Conservation (phyloP, 2,888 invertebrate species). For the Malacosoma neustria region DNA sequence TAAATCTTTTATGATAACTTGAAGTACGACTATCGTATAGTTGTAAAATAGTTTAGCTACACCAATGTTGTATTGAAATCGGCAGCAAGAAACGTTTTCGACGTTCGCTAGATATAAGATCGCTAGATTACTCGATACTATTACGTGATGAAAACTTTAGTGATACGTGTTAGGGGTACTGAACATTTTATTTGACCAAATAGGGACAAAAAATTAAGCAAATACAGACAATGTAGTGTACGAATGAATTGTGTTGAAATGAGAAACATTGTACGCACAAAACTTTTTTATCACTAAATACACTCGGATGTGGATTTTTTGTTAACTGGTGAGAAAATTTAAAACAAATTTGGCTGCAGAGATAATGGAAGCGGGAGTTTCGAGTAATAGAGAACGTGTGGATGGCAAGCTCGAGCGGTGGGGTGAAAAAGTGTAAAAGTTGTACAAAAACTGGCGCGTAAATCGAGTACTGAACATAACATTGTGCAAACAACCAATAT, state of each 20-base stretch:
- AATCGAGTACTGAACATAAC: conserved; percentile 29
- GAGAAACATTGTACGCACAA: conserved; percentile 27
- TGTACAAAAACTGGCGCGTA: conserved; percentile 36
- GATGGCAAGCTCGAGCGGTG: conserved; percentile 49
- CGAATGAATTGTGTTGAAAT: conserved; percentile 12
- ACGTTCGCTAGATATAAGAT: too few species aligned
- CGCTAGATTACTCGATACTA: too few species aligned
- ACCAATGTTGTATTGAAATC: too few species aligned
- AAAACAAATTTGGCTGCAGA: conserved; percentile 59
- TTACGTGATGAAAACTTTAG: too few species aligned
- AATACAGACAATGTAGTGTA: neutral
- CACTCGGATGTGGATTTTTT: conserved; percentile 34
- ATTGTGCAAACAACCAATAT: too few species aligned
- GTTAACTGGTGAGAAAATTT: conserved; percentile 45
- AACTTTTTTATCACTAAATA: conserved; percentile 38
- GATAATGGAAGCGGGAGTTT: conserved; percentile 67
- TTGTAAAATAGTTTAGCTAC: too few species aligned
- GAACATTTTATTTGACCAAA: too few species aligned
- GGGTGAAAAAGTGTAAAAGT: conserved; percentile 68
- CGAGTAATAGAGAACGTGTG: conserved; percentile 61
- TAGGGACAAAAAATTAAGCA: too few species aligned
- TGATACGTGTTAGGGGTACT: too few species aligned
- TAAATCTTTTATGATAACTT: too few species aligned
- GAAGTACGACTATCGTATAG: too few species aligned
- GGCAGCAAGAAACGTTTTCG: too few species aligned